Evolutionary conservation across 2,797 vertebrate genomes (phyloP).

Genomic region (Neopelma chrysocephalum): DNA sequence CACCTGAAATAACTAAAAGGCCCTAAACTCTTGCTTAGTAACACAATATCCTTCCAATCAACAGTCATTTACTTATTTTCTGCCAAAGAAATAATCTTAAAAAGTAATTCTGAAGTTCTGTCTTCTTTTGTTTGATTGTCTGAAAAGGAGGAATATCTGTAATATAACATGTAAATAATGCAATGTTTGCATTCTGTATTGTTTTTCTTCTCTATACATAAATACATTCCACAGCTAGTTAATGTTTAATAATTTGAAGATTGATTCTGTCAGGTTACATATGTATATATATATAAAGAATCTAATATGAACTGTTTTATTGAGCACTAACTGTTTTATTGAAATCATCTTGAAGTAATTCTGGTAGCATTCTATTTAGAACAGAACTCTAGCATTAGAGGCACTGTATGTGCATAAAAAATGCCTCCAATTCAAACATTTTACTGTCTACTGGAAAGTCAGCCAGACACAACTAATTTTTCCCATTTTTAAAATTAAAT

Average conservation of each 20-base stretch:
- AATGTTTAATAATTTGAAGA: neutral
- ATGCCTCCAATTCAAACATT: neutral
- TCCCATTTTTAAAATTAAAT: neutral
- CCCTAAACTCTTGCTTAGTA: neutral
- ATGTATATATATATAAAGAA: neutral
- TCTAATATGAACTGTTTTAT: neutral
- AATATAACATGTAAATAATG: neutral
- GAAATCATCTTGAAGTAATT: neutral
- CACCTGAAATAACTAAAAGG: neutral
- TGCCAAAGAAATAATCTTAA: neutral
- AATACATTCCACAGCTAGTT: neutral
- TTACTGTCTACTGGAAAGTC: neutral
- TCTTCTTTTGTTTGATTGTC: neutral
- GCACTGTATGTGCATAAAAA: neutral
- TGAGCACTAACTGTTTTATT: neutral
- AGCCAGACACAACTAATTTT: neutral
- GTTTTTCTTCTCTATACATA: neutral
- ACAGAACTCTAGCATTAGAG: neutral
- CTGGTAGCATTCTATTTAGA: neutral
- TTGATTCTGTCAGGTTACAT: neutral
- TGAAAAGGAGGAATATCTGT: neutral
- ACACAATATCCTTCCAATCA: neutral
- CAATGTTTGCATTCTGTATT: neutral
- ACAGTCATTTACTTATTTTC: neutral
- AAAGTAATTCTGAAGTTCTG: neutral